Evolutionary conservation across 2,113 vertebrate species (phyloP).

Genomic region (Antennarius striatus): DNA sequence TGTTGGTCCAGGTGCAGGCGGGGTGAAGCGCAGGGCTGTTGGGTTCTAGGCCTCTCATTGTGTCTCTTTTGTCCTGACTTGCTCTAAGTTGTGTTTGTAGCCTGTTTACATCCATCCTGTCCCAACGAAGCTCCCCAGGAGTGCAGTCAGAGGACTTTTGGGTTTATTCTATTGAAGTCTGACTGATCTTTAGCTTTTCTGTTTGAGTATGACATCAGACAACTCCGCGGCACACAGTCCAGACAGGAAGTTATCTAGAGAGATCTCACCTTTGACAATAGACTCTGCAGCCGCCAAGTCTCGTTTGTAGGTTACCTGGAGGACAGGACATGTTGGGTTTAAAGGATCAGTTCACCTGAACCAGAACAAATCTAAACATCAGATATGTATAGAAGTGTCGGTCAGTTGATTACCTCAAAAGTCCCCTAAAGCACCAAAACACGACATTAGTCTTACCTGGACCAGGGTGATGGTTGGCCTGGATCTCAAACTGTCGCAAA

Average conservation of each 20-base stretch:
- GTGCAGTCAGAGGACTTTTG: slow-evolving; percentile 18
- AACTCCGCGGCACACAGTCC: not conserved
- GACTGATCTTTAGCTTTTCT: not conserved
- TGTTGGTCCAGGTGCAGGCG: slow-evolving; percentile 63
- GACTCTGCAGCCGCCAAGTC: slow-evolving; percentile 94
- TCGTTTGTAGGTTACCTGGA: slow-evolving; percentile 94
- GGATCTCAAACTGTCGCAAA: no score
- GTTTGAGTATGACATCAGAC: not conserved
- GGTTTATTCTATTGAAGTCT: slow-evolving; percentile 39
- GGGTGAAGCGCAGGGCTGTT: slow-evolving; percentile 41
- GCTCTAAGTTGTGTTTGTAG: slow-evolving; percentile 53
- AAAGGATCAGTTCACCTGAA: not conserved
- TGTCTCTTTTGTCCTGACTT: slow-evolving; percentile 64
- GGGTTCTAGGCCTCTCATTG: slow-evolving; percentile 49
- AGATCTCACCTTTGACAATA: slow-evolving; percentile 91
- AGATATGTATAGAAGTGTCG: not conserved
- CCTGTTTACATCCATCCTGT: slow-evolving; percentile 44
- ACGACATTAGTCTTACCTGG: no score
- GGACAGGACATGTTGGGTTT: slow-evolving; percentile 67
- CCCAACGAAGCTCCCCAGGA: slow-evolving; percentile 52
- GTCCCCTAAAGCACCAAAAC: no score
- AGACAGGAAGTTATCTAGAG: slow-evolving; percentile 22
- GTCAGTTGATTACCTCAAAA: no score
- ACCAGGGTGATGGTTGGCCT: no score
- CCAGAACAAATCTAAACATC: not conserved